These are phyloP conservation scores for Oryzias melastigma DNA, from an alignment of 2,113 vertebrate species.

Conservation along the genomic window DNA sequence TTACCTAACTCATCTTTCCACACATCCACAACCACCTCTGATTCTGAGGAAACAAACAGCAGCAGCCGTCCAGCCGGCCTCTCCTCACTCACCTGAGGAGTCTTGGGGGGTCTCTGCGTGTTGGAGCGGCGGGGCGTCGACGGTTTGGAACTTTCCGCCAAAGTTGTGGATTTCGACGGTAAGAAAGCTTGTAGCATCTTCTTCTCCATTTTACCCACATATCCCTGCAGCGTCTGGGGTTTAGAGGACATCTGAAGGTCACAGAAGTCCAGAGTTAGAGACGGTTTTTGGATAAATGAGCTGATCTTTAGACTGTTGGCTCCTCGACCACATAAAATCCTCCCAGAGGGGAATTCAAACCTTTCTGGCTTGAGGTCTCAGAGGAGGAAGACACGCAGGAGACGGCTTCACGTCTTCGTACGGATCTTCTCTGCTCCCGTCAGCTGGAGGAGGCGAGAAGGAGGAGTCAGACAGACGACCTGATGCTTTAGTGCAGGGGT, in stretches of 20 bases:
- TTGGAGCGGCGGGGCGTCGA: slow-evolving; percentile 30
- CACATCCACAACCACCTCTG: background rate
- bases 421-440: slow-evolving; percentile 80
- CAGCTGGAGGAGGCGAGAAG: slow-evolving; percentile 50
- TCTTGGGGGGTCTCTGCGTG: slow-evolving; percentile 43
- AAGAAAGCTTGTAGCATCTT: slow-evolving; percentile 21
- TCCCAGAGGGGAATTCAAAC: slow-evolving; percentile 24
- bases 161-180: slow-evolving; percentile 27
- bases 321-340: too few relatives aligned
- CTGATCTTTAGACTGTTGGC: too few relatives aligned
- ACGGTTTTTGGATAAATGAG: too few relatives aligned
- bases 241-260: slow-evolving; percentile 83
- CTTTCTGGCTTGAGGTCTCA: slow-evolving; percentile 52
- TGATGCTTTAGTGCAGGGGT: background rate
- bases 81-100: slow-evolving; percentile 58
- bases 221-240: slow-evolving; percentile 79
- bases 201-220: slow-evolving; percentile 70
- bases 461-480: slow-evolving; percentile 2
- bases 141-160: slow-evolving; percentile 35
- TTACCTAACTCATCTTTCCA: slow-evolving; percentile 20
- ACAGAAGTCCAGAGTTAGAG: slow-evolving; percentile 4
- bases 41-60: too few relatives aligned
- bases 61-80: too few relatives aligned
- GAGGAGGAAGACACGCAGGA: slow-evolving; percentile 81
- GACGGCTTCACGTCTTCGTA: slow-evolving; percentile 87